Base-by-base conservation (phyloP, 2,888 invertebrate genomes). In the Dasysyrphus albostriatus region DNA sequence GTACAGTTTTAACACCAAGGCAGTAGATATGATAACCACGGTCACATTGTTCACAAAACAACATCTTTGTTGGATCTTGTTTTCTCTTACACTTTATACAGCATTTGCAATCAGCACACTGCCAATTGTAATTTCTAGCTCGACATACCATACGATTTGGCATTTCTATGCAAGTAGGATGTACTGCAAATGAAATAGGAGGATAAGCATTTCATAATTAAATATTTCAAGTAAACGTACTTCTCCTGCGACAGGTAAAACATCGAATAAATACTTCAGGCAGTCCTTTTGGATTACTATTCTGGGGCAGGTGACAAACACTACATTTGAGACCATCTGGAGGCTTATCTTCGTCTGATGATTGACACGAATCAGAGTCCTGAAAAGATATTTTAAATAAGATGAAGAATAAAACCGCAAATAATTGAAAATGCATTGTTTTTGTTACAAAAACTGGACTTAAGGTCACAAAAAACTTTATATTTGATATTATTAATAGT, bases 21-120 rank as follows among this genome's bases (percentile, higher is more conserved):
- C 98, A 98, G 93, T 97, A 97, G 88, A 97, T 96, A 92, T 98
- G 98, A 93, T 96, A 98, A 93, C 98, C 98, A 91, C 98, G 94
- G 93, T 98, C 98, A 93, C 98, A 98, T 90, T 96, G 95, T 93
- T 98, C 98, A 93, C 98, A 98, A 93, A 96, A 98, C 90, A 98
- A 94, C 97, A 98, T 98, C 93, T 97, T 97, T 91, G 97, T 97
- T 93, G 97, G 97, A 92, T 97, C 96, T 88, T 95, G 95, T 44
- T 96, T 95, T 91, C 96, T 96, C 89, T 95, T 94, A 93, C 98
- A 98, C 88, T 95, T 95, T 88, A 96, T 95, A 93, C 98, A 98
- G 65, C 95, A 95, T 94, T 98, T 98, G 93, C 98, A 98, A 90
- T 97, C 98, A 89, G 96, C 96, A 92, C 98, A 98, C 93, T 97